These are phyloP conservation scores for Cotesia chilonis DNA, from an alignment of 1,140 invertebrate genomes.

Conservation along the genomic window DNA sequence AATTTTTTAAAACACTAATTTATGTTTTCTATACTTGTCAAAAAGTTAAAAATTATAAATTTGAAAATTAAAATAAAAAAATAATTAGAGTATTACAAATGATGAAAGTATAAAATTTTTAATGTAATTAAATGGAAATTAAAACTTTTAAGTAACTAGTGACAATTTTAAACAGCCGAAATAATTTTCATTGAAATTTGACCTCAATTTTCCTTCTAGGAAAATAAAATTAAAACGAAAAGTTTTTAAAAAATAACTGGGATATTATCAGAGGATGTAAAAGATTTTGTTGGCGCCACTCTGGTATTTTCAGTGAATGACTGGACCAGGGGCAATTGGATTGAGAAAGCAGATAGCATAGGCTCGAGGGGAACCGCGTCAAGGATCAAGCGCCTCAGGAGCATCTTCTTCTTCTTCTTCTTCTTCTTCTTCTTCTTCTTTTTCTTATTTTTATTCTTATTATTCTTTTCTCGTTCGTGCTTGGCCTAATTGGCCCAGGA, in stretches of 20 bases:
- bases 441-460: background rate
- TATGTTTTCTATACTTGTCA: too few species aligned
- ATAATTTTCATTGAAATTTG: too few species aligned
- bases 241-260: background rate
- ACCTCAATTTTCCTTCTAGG: too few species aligned
- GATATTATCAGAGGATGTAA: constrained; percentile 24
- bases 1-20: too few species aligned
- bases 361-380: constrained; percentile 18
- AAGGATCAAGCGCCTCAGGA: constrained; percentile 28
- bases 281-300: constrained; percentile 45
- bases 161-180: too few species aligned
- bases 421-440: background rate
- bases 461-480: constrained; percentile 35
- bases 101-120: too few species aligned
- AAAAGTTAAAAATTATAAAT: too few species aligned
- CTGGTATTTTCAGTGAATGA: constrained; percentile 63
- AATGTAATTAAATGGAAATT: too few species aligned
- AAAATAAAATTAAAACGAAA: background rate
- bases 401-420: constrained; percentile 43
- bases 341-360: constrained; percentile 41
- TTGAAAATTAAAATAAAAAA: too few species aligned
- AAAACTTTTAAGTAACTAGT: too few species aligned
- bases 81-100: too few species aligned
- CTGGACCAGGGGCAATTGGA: constrained; percentile 49
- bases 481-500: constrained; percentile 58